These are phyloP conservation scores for Ornithorhynchus anatinus DNA, from an alignment of 2,113 vertebrate species.

Conservation along the genomic window DNA sequence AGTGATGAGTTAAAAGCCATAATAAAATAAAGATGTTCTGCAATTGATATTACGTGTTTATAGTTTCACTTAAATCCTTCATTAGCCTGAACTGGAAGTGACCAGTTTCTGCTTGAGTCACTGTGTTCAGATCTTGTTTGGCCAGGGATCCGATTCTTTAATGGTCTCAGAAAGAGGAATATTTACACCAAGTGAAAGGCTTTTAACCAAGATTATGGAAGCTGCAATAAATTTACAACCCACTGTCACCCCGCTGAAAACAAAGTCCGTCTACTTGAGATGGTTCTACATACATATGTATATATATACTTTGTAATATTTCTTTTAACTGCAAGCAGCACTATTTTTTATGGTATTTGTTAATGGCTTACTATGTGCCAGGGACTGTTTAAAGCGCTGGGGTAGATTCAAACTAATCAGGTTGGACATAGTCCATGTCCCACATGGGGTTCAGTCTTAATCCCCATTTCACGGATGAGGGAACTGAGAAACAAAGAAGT, in stretches of 20 bases:
- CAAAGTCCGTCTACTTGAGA: too few species aligned
- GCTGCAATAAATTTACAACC: not conserved
- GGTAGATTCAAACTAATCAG: too few species aligned
- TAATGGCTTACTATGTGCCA: too few species aligned
- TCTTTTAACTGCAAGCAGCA: not conserved
- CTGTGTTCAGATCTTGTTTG: constrained; percentile 24
- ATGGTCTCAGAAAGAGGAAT: constrained; percentile 20
- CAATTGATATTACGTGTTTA: constrained; percentile 8
- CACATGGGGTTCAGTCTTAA: too few species aligned
- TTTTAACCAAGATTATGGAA: not conserved
- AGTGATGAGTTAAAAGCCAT: not conserved
- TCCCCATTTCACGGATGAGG: too few species aligned
- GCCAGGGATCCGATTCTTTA: constrained; percentile 1
- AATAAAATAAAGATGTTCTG: not conserved
- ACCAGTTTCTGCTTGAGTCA: constrained; percentile 13
- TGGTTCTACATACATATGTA: too few species aligned
- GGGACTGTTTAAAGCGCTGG: too few species aligned
- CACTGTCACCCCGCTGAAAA: not conserved
- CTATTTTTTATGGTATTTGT: too few species aligned
- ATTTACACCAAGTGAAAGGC: not conserved
- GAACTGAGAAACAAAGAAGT: too few species aligned
- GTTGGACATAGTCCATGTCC: too few species aligned
- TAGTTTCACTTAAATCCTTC: constrained; percentile 6
- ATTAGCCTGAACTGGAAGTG: constrained; percentile 8
- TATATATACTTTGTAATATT: too few species aligned